Percentiles rank a stretch among this genome's conserved stretches.
Evolutionary conservation across 2,888 invertebrate species (phyloP).

Genomic region (Synanthedon andrenaeformis): DNA sequence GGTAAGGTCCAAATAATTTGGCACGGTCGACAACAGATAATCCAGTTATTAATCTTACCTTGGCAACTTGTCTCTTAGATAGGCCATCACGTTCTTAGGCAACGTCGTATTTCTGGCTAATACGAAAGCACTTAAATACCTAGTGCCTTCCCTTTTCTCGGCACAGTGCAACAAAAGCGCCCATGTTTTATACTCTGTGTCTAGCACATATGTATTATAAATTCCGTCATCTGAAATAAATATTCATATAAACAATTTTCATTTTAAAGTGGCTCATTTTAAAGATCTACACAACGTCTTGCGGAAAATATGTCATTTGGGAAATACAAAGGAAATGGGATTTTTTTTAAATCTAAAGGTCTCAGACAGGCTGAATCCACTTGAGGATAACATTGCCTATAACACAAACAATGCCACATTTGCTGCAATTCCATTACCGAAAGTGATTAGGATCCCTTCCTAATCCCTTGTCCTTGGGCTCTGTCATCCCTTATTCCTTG

Average conservation of each 20-base stretch:
- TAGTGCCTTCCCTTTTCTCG: slow-evolving; percentile 80
- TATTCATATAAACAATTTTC: neutral
- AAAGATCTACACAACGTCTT: slow-evolving; percentile 8
- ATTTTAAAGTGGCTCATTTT: neutral
- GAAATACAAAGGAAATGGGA: neutral
- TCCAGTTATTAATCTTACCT: slow-evolving; percentile 27
- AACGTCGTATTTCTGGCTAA: slow-evolving; percentile 74
- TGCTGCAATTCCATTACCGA: no score
- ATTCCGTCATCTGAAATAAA: slow-evolving; percentile 80
- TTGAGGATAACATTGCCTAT: no score
- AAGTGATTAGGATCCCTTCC: no score
- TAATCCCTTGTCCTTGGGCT: no score
- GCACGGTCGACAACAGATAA: no score
- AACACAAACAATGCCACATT: no score
- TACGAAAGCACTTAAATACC: slow-evolving; percentile 86
- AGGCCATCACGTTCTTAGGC: slow-evolving; percentile 77
- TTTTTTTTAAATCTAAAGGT: no score
- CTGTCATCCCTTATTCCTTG: no score
- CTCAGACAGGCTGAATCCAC: no score
- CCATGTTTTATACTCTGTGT: slow-evolving; percentile 88
- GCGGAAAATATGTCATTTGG: slow-evolving; percentile 3
- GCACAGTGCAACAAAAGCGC: slow-evolving; percentile 87
- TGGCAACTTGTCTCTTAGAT: slow-evolving; percentile 81
- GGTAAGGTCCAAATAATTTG: no score
- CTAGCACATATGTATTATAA: slow-evolving; percentile 88